phyloP scores from a whole-genome alignment of 2,113 vertebrate species.

The Pavo muticus region DNA sequence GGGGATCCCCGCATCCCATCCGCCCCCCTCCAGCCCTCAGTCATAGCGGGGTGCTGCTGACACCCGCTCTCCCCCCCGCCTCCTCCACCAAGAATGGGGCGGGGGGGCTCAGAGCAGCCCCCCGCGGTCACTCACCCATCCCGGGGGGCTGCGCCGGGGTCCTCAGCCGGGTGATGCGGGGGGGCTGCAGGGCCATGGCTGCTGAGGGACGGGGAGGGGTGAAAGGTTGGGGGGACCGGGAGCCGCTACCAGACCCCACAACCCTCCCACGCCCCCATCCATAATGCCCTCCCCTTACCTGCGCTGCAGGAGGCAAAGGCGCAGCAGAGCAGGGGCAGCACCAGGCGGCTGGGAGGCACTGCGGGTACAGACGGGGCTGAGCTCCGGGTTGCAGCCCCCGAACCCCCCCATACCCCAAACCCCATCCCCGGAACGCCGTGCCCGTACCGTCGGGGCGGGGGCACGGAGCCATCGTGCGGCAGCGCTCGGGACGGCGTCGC shows the following conservation, averaged over 20 bases:
- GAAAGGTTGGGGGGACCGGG: too few species aligned
- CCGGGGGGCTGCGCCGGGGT: not conserved
- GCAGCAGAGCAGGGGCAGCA: slow-evolving; percentile 1
- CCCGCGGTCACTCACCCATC: not conserved
- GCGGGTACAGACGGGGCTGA: not conserved
- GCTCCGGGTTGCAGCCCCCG: not conserved
- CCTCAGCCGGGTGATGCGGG: not conserved
- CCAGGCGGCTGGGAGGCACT: not conserved
- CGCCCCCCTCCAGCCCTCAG: too few species aligned
- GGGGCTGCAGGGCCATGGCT: not conserved
- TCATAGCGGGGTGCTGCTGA: too few species aligned
- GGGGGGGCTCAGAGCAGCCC: too few species aligned
- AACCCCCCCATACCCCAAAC: not conserved
- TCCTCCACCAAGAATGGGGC: not conserved
- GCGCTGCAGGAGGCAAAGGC: not conserved
- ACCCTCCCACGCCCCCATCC: not conserved
- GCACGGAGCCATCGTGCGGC: not conserved
- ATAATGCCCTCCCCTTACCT: not conserved
- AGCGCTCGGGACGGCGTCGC: not conserved
- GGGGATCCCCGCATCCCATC: too few species aligned
- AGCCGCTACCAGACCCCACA: too few species aligned
- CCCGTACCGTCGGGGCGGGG: not conserved
- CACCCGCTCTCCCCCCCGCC: too few species aligned
- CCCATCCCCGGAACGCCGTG: not conserved
- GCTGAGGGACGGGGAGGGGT: not conserved